Evolutionary conservation across 2,113 vertebrate species (phyloP), one percentile per base, ranked within the genome.

Genomic region (Drymodes brunneopygia): DNA sequence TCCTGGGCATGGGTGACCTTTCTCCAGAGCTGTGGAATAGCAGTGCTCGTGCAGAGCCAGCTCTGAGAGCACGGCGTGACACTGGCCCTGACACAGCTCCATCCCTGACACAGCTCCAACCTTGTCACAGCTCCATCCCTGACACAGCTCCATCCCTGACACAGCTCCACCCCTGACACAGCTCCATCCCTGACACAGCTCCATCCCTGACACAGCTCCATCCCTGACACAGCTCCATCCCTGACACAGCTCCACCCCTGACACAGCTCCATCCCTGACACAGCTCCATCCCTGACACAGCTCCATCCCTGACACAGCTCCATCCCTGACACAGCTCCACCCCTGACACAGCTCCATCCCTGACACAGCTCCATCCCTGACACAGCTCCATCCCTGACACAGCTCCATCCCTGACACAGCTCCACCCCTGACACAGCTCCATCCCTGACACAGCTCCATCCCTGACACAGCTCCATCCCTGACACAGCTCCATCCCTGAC

Each of bases 211-310:
- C 27, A 22, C 1, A 2, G 14, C 33, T 4, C 15, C 15, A 24
- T 6, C 21, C 6, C 11, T 3, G 6, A 1, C 67, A 29, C 5
- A 0, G n/a, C 10, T 21, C 42, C 38, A 29, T 56, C 82, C n/a
- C 40, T 0, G 0, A 0, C 29, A 44, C 1, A 1, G 28, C 10
- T 5, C 48, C 35, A 27, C 50, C 16, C 6, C 24, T 10, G 9
- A 0, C 10, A 11, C 9, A 3, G 10, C 13, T 2, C 47, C 27
- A 38, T 7, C 19, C 10, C 35, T 9, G 12, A 1, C 69, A 10
- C 11, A 0, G 36, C 9, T 6, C 31, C 33, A 33, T 54, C 72
- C 35, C 35, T 0, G 0, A 1, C 14, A 16, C 0, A 0, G 28
- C 7, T 5, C 54, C 33, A 24, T 60, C 44, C 11, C 33, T 19